phyloP scores from a whole-genome alignment of 1,140 invertebrate genomes.

The Drosophila pectinifera region DNA sequence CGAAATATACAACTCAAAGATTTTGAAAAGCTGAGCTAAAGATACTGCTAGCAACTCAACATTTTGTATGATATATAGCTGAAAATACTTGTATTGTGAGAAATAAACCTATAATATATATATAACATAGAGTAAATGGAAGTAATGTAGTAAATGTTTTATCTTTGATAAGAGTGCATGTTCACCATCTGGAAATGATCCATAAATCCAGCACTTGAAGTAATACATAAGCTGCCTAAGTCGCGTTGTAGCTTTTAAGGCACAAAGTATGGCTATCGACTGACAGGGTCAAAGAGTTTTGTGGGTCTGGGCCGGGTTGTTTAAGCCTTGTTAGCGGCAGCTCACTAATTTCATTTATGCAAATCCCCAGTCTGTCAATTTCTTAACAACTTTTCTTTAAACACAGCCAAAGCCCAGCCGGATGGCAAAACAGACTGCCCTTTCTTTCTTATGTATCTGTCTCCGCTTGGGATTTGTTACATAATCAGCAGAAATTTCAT shows the following conservation, averaged over 20 bases:
- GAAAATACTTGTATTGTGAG: too few species aligned
- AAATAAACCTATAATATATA: neutral
- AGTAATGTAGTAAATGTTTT: neutral
- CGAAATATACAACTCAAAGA: neutral
- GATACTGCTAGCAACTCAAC: neutral
- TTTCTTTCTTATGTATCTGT: slow-evolving; percentile 32
- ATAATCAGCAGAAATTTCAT: slow-evolving; percentile 62
- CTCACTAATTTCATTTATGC: slow-evolving; percentile 54
- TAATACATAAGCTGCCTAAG: neutral
- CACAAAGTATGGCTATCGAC: slow-evolving; percentile 8
- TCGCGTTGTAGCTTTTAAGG: slow-evolving; percentile 3
- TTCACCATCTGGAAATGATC: slow-evolving; percentile 1
- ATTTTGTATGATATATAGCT: neutral
- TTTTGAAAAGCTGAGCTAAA: neutral
- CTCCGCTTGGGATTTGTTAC: slow-evolving; percentile 39
- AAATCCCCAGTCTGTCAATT: slow-evolving; percentile 55
- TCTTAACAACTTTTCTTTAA: slow-evolving; percentile 70
- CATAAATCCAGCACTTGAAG: neutral
- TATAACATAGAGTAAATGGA: too few species aligned
- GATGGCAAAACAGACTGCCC: slow-evolving; percentile 28
- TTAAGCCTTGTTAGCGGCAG: slow-evolving; percentile 56
- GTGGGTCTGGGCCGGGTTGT: slow-evolving; percentile 36
- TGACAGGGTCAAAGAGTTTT: slow-evolving; percentile 42
- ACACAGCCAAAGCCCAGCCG: slow-evolving; percentile 3
- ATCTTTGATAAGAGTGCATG: too few species aligned